These are phyloP conservation scores for Pollenia labialis DNA, from an alignment of 2,888 invertebrate species.

Conservation along the genomic window DNA sequence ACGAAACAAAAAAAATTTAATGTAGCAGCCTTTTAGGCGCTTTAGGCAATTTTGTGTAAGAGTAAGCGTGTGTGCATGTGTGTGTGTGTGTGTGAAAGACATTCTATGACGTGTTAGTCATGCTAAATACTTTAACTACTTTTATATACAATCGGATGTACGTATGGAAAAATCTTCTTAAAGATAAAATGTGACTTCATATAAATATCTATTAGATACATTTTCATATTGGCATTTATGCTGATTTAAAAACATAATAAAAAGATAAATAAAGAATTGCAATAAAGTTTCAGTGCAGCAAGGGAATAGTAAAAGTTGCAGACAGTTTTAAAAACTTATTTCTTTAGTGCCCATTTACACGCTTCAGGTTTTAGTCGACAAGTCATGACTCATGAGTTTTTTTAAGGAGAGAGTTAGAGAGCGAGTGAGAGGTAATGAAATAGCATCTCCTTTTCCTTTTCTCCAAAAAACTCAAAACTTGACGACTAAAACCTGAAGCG, in stretches of 20 bases:
- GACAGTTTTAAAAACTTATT: neutral
- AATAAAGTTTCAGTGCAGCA: neutral
- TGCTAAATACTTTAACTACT: constrained; percentile 36
- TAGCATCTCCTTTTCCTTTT: too few species aligned
- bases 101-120: constrained; percentile 60
- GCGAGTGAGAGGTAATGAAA: too few species aligned
- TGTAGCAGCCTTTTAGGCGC: constrained; percentile 54
- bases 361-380: too few species aligned
- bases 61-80: neutral
- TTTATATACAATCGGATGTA: too few species aligned
- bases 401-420: too few species aligned
- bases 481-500: too few species aligned
- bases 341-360: too few species aligned
- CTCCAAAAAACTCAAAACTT: too few species aligned
- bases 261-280: constrained; percentile 29
- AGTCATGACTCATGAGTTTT: too few species aligned
- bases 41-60: constrained; percentile 29
- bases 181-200: constrained; percentile 37
- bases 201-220: constrained; percentile 13
- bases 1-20: constrained; percentile 5
- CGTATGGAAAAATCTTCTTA: neutral
- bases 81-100: neutral
- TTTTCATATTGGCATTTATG: neutral
- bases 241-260: neutral
- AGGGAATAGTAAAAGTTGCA: neutral